A percentile compares a stretch with the other conserved stretches of the same genome.
These are phyloP conservation scores for mouse (Mus musculus) DNA, from an alignment of 2,113 vertebrate genomes.

Conservation along the genomic window DNA sequence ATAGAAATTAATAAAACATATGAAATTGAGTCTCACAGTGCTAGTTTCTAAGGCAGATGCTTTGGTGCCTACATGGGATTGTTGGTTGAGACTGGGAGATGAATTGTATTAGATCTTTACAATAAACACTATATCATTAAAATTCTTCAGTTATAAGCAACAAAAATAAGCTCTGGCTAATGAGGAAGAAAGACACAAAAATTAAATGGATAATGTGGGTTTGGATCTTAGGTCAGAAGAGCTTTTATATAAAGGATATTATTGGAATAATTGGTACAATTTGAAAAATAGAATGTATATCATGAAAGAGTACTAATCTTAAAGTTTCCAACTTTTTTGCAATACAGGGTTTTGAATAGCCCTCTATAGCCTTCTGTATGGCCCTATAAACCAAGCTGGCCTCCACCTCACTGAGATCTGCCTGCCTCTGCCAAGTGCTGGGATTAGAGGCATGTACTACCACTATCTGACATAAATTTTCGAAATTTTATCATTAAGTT, in stretches of 20 bases:
- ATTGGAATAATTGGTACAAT: background rate
- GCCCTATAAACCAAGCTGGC: background rate
- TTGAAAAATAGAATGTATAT: background rate
- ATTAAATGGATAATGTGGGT: background rate
- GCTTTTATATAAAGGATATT: background rate
- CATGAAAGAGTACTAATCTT: slow-evolving; percentile 4
- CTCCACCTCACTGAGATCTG: background rate
- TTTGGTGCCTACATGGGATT: slow-evolving; percentile 18
- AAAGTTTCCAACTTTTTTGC: slow-evolving; percentile 11
- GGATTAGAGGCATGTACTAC: background rate
- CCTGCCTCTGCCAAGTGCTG: background rate
- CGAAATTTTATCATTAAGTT: slow-evolving; percentile 1
- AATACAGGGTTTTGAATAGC: background rate
- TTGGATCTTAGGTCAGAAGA: background rate
- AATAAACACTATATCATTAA: slow-evolving; percentile 9
- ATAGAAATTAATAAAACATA: background rate
- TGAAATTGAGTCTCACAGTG: background rate
- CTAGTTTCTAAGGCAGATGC: background rate
- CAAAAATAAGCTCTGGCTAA: slow-evolving; percentile 28
- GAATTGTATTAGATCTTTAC: background rate
- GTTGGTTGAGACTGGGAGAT: background rate
- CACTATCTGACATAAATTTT: background rate
- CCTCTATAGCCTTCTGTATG: background rate
- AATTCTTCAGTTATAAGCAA: slow-evolving; percentile 22
- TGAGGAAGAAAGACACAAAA: background rate